A percentile compares a stretch with the other conserved stretches of the same genome.
These are phyloP conservation scores for Ophion ventricosus DNA, from an alignment of 2,888 invertebrate species.

Conservation along the genomic window DNA sequence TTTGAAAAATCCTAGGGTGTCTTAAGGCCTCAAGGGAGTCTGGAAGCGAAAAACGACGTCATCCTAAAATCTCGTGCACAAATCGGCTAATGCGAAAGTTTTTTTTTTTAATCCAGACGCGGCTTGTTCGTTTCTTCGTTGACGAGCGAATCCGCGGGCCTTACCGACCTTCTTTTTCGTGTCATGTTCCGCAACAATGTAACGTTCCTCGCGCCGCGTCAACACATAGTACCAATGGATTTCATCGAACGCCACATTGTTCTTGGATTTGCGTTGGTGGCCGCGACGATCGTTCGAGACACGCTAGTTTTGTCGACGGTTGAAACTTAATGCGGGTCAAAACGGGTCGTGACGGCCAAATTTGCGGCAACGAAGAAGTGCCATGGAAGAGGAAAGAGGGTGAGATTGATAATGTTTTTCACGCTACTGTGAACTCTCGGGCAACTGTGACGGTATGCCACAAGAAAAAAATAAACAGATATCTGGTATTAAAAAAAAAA, in stretches of 20 bases:
- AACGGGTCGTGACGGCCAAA: conserved; percentile 50
- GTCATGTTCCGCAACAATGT: conserved; percentile 66
- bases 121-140: conserved; percentile 15
- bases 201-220: conserved; percentile 18
- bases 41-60: conserved; percentile 29
- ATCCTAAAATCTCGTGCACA: not conserved
- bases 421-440: not conserved
- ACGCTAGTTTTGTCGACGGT: conserved; percentile 63
- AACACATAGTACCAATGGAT: conserved; percentile 55
- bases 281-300: conserved; percentile 69
- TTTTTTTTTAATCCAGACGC: not conserved
- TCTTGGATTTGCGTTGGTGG: conserved; percentile 4
- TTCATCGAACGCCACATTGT: conserved; percentile 53
- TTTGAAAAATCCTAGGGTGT: too few relatives aligned
- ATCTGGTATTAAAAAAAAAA: not conserved
- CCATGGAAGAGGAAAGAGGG: not conserved
- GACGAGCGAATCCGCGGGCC: not conserved
- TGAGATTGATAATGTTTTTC: not conserved
- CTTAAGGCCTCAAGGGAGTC: too few relatives aligned
- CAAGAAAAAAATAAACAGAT: not conserved
- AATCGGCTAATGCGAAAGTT: conserved; percentile 41
- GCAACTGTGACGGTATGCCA: not conserved
- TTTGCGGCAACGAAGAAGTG: conserved; percentile 24
- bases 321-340: conserved; percentile 72
- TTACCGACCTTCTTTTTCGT: not conserved